Percentiles rank a stretch among this genome's conserved stretches.
Conservation (phyloP, 2,888 invertebrate genomes). For the Drosophila cyrtoloma region DNA sequence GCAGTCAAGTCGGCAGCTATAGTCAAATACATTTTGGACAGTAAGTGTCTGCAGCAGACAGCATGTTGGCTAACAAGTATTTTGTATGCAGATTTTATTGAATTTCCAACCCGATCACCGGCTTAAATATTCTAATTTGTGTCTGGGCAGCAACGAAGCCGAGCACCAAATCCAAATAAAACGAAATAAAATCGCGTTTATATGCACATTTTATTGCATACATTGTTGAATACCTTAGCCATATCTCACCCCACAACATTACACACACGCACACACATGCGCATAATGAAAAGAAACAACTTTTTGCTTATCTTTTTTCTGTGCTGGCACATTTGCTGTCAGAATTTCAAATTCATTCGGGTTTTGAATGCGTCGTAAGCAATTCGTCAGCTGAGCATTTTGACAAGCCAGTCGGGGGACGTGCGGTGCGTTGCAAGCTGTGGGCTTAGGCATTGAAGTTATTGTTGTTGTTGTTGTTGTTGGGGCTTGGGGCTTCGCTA, state of each 20-base stretch:
- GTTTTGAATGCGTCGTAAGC: constrained; percentile 52
- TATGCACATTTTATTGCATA: constrained; percentile 68
- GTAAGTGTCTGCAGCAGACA: constrained; percentile 11
- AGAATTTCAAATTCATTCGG: constrained; percentile 74
- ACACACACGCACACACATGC: background rate
- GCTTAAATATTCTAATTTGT: constrained; percentile 74
- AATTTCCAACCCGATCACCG: constrained; percentile 49
- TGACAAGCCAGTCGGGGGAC: constrained; percentile 27
- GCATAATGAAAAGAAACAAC: constrained; percentile 48
- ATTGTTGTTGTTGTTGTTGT: background rate
- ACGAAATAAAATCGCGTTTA: constrained; percentile 66
- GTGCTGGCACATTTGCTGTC: constrained; percentile 64
- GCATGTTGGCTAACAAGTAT: constrained; percentile 36
- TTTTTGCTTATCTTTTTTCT: constrained; percentile 62
- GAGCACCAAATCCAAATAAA: constrained; percentile 39
- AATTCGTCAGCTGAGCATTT: constrained; percentile 62
- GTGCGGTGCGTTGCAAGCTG: constrained; percentile 6
- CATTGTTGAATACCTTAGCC: constrained; percentile 3
- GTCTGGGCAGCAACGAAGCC: constrained; percentile 40
- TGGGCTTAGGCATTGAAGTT: constrained; percentile 2
- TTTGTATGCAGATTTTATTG: constrained; percentile 49
- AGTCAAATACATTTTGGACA: constrained; percentile 14
- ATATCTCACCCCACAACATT: background rate
- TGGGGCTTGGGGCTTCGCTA: constrained; percentile 8
- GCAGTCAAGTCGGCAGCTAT: background rate